Conservation (phyloP, 1,140 invertebrate species). For the Calliphora vicina region DNA sequence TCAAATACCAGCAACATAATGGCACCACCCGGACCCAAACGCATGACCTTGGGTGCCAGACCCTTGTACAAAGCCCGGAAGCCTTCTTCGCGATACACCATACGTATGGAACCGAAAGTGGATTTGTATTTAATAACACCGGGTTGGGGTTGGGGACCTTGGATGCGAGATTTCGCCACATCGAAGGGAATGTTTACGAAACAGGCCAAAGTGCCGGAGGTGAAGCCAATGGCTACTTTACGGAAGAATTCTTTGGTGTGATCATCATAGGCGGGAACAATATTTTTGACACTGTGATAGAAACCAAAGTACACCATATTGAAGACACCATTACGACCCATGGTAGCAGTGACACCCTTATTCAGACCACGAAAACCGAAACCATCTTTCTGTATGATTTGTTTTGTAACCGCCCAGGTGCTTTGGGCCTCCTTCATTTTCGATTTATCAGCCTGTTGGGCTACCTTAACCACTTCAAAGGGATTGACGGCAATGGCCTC, state of each 20-base stretch:
- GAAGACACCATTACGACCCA: slow-evolving; percentile 86
- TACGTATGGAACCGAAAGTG: slow-evolving; percentile 76
- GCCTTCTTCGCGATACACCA: slow-evolving; percentile 89
- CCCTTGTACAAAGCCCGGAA: slow-evolving; percentile 90
- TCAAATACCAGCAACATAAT: slow-evolving; percentile 91
- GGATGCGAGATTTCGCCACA: slow-evolving; percentile 93
- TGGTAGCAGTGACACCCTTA: slow-evolving; percentile 88
- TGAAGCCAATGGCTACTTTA: slow-evolving; percentile 83
- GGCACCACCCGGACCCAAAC: slow-evolving; percentile 89
- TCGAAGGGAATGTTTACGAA: slow-evolving; percentile 94
- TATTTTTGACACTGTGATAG: slow-evolving; percentile 88
- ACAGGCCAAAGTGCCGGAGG: slow-evolving; percentile 83
- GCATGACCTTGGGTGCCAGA: slow-evolving; percentile 86
- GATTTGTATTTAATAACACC: slow-evolving; percentile 79
- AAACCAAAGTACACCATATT: slow-evolving; percentile 95
- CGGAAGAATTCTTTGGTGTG: slow-evolving; percentile 72
- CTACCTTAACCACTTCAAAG: slow-evolving; percentile 94
- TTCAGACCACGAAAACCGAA: slow-evolving; percentile 82
- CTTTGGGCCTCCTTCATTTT: slow-evolving; percentile 69
- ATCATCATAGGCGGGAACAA: slow-evolving; percentile 76
- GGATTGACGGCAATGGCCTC: slow-evolving; percentile 92
- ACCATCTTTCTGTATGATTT: slow-evolving; percentile 79
- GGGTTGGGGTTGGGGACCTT: slow-evolving; percentile 83
- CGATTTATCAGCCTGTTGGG: slow-evolving; percentile 75
- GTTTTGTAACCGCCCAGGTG: slow-evolving; percentile 78